Evolutionary conservation across 2,888 invertebrate species (phyloP).

Genomic region (Drosophila eohydei): DNA sequence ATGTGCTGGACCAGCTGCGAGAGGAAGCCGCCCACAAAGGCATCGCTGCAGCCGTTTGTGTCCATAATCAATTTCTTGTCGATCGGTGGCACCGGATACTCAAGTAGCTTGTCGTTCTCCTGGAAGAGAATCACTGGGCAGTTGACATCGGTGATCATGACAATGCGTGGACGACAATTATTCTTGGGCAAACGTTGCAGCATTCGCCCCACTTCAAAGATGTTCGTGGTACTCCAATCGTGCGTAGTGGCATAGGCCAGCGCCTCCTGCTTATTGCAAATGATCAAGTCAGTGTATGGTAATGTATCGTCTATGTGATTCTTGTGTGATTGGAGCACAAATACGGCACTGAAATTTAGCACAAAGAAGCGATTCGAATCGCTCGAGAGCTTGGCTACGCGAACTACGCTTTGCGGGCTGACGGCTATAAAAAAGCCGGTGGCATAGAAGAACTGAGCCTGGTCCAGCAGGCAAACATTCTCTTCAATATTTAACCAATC

Average conservation of each 20-base stretch:
- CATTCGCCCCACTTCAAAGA: slow-evolving; percentile 56
- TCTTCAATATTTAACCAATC: slow-evolving; percentile 53
- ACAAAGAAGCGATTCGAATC: slow-evolving; percentile 38
- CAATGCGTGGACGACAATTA: slow-evolving; percentile 41
- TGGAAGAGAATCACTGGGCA: slow-evolving; percentile 61
- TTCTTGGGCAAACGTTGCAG: slow-evolving; percentile 55
- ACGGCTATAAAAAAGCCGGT: slow-evolving; percentile 72
- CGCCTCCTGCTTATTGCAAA: slow-evolving; percentile 66
- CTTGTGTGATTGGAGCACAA: slow-evolving; percentile 52
- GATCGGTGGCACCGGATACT: slow-evolving; percentile 62
- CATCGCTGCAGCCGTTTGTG: slow-evolving; percentile 68
- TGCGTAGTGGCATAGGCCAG: slow-evolving; percentile 45
- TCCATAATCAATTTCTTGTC: slow-evolving; percentile 48
- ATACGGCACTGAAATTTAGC: slow-evolving; percentile 68
- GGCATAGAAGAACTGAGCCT: slow-evolving; percentile 50
- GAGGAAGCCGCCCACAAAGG: slow-evolving; percentile 70
- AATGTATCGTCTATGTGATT: slow-evolving; percentile 34
- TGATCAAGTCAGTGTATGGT: slow-evolving; percentile 53
- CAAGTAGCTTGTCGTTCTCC: slow-evolving; percentile 52
- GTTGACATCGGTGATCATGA: slow-evolving; percentile 56
- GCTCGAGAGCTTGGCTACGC: slow-evolving; percentile 31
- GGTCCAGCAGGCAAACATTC: slow-evolving; percentile 46
- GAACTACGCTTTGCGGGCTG: slow-evolving; percentile 26
- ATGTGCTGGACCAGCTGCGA: slow-evolving; percentile 66
- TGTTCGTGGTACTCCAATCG: slow-evolving; percentile 53